These are phyloP conservation scores for Anastrepha ludens DNA, from an alignment of 1,140 invertebrate genomes.

Conservation along the genomic window DNA sequence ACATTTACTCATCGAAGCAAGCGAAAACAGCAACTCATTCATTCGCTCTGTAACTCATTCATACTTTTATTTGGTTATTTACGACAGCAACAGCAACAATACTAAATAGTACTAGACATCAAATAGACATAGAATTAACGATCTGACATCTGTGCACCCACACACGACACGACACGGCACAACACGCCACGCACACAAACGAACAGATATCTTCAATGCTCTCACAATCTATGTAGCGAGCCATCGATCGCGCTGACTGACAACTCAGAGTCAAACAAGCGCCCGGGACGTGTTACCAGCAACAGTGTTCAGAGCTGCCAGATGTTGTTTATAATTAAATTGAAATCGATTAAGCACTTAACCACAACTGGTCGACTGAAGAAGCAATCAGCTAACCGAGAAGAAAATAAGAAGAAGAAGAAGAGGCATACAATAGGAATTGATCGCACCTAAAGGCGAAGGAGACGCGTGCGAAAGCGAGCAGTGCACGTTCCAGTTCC, in stretches of 20 bases:
- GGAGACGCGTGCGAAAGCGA: neutral
- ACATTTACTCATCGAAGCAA: neutral
- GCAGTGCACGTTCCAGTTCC: neutral
- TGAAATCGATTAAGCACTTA: slow-evolving; percentile 72
- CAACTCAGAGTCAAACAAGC: neutral
- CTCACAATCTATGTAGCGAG: neutral
- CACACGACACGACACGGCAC: neutral
- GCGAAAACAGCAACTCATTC: neutral
- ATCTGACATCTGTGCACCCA: slow-evolving; percentile 46
- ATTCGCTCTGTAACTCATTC: neutral
- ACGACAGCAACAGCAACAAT: neutral
- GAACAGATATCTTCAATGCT: neutral
- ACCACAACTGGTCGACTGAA: slow-evolving; percentile 32
- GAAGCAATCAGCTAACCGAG: neutral
- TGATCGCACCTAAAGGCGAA: neutral
- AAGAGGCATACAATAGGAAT: neutral
- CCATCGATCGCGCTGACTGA: neutral
- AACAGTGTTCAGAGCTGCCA: neutral
- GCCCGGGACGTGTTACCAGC: neutral
- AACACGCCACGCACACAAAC: neutral
- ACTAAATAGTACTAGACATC: neutral
- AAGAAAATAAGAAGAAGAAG: neutral
- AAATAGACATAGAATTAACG: neutral
- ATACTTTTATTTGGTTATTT: slow-evolving; percentile 37
- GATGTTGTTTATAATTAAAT: slow-evolving; percentile 66